Conservation (phyloP, 1,140 invertebrate genomes). For the Bombus sibiricus region DNA sequence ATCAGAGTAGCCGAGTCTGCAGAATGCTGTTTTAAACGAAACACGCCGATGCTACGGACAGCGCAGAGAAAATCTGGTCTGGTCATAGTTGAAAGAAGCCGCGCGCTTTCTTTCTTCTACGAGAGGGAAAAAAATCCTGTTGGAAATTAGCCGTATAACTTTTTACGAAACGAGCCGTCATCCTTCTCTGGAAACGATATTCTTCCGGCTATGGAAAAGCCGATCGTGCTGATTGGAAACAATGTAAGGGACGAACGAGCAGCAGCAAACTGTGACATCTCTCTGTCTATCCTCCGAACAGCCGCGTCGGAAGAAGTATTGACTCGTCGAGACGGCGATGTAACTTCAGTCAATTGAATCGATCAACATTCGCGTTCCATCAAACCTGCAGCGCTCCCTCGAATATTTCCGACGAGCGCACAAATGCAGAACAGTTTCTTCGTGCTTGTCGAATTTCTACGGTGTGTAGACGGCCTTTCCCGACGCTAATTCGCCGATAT, state of each 20-base stretch:
- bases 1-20: conserved; percentile 34
- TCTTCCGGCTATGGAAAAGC: conserved; percentile 25
- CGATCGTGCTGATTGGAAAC: conserved; percentile 23
- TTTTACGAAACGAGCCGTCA: neutral
- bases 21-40: conserved; percentile 51
- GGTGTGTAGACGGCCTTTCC: neutral
- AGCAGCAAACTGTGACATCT: conserved; percentile 12
- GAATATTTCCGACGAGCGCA: conserved; percentile 41
- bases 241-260: conserved; percentile 5
- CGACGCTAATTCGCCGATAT: conserved; percentile 38
- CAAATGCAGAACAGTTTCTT: conserved; percentile 36
- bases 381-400: conserved; percentile 18
- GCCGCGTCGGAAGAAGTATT: conserved; percentile 44
- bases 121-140: neutral
- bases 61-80: neutral
- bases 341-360: conserved; percentile 59
- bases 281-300: neutral
- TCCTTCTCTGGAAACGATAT: neutral
- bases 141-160: neutral
- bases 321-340: conserved; percentile 36
- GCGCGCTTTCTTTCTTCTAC: conserved; percentile 27
- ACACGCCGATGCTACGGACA: conserved; percentile 17
- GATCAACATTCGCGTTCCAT: conserved; percentile 65
- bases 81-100: neutral
- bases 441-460: neutral